Base-by-base conservation (phyloP, 1,140 invertebrate genomes). In the Drosophila pachea region DNA sequence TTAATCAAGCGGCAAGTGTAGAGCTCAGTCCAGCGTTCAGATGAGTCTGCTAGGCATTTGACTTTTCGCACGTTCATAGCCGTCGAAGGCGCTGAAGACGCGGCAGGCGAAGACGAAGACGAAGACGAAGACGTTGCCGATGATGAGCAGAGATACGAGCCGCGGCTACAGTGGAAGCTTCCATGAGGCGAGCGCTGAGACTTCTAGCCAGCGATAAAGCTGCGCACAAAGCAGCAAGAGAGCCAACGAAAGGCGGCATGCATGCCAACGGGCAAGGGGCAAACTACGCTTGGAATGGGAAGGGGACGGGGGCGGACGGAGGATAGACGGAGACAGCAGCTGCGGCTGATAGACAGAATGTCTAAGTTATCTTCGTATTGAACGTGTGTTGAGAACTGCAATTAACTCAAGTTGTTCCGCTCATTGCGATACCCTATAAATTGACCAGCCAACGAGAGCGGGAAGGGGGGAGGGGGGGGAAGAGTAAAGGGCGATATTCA, bases 1-100 rank as follows among this genome's bases (percentile, higher is more conserved):
- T 73, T 83, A 79, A 83, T 83, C 77, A 79, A 73, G 12, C 16
- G 56, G 16, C 48, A 35, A 38, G 38, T 38, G 5, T 29, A 7
- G 12, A 33, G 8, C 33, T 22, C 42, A 54, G 43, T 7, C 9
- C 14, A 45, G 43, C 16, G 22, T 22, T 7, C 43, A 47, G 43
- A 14, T 22, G 14, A 47, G 45, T 29, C 45, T 11, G 22, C 48
- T 12, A 11, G 12, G 35, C 59, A 45, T 71, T 56, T 42, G 54
- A 76, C 47, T 81, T 79, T 81, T 79, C 76, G 76, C 77, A 79
- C 76, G 76, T 78, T 78, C 54, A 42, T 65, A 58, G 76, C 47
- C 29, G 36, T 8, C 33, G 45, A 36, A 4, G 40, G 36, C 16
- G 56, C 55, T 5, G 16, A 36, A n/a, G 29, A 16, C 11, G 31